Evolutionary conservation across 2,888 invertebrate genomes (phyloP), one percentile per base, ranked within the genome.

Genomic region (Caenorhabditis panamensis): DNA sequence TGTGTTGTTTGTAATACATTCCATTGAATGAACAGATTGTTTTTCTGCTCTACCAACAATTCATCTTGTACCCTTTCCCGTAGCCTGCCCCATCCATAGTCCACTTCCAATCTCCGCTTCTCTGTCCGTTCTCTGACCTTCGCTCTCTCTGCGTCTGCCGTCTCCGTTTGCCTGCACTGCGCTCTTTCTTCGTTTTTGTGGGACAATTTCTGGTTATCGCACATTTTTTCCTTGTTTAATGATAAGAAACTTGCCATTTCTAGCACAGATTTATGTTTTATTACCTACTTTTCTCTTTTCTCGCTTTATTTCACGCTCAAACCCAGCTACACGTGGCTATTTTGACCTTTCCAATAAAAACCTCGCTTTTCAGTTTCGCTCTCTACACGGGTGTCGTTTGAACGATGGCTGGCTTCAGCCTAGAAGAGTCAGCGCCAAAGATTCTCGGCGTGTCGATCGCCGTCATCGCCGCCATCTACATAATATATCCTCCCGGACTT

Each of bases 381-480:
- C 5, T 36, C 41, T 13, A 13, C 31, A 31, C 61, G 53, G 49
- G 49, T 51, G 4, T 18, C 47, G 20, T 37, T 28, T 56, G 28
- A n/a, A 68, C n/a, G 53, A 82, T 82, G 82, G 82, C 75, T 20
- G 64, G 82, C 47, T 82, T 82, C 37, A 64, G 78, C 54, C 54
- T 82, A 11, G 82, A 82, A 68, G 82, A 82, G 26, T 77, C 77
- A 41, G 82, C 77, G 0, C 26, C 51, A 6, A 64, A 67, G 26
- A 78, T 78, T 22, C 59, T 82, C 5, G 68, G 58, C 16, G 72
- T 59, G 13, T 68, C 73, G 16, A 20, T 59, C 8, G 73, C 68
- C 36, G 73, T 69, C 28, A 37, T 82, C n/a, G 44, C 44, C n/a
- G 72, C 53, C 24, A 67, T 78, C n/a, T 77, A 76, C 53, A 24